Base-by-base conservation (phyloP, 2,113 vertebrate species). In the Indicator maculatus region DNA sequence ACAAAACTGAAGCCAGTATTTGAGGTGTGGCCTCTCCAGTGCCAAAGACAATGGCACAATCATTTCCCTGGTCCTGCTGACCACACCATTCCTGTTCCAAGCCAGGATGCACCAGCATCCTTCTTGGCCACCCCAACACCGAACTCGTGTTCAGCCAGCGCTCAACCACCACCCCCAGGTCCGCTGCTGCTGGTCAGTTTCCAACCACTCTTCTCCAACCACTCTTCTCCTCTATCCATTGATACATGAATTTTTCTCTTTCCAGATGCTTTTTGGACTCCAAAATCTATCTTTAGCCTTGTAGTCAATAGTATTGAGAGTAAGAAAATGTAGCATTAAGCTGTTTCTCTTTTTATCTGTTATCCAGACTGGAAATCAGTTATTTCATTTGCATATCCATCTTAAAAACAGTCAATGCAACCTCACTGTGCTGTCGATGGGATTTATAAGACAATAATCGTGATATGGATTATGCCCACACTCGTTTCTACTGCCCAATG, bases 251-350 rank as follows among this genome's bases (percentile, higher is more conserved):
- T 73, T 14, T 16, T 70, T 89, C 20, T 89, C 73, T 94, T 86
- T 86, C 52, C 39, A 78, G 31, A 58, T 47, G 38, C 31, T 41
- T 71, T 78, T 93, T 6, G 1, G 20, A 36, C 74, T 85, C 64
- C 21, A 60, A 83, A 86, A 90, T 61, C 47, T 77, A 44, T 12
- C 5, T 95, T 93, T 86, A 21, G 4, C 47, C 61, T 92, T 91
- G 5, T 41, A 79, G 31, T 86, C 70, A 63, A 77, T 75, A 84
- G 7, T 88, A 82, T 39, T 59, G 84, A 94, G 26, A 7, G 58
- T 55, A 63, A 82, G 73, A 93, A 95, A 95, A 86, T 67, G 36
- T 58, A 77, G 56, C 59, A 74, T 91, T 86, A 88, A 93, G 53
- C 55, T 75, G 8, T 87, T 41, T 85, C 77, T 21, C 8, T 28